Percentiles rank a stretch among this genome's conserved stretches.
Conservation (phyloP, 2,888 invertebrate species). For the Dermolepida albohirtum region DNA sequence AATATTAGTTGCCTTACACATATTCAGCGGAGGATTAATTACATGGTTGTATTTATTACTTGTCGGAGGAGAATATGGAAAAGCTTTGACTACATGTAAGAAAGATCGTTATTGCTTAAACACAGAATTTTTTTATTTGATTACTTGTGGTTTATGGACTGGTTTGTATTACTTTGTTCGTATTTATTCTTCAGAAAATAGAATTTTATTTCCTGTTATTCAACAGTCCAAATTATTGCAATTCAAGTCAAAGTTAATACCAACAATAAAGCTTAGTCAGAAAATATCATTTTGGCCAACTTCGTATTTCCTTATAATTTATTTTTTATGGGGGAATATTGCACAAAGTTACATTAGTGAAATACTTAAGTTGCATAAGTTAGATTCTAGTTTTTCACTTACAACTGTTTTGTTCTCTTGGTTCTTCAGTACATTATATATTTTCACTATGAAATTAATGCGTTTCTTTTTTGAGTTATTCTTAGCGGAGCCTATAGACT, state of each 20-base stretch:
- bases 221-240: constrained; percentile 77
- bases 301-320: constrained; percentile 71
- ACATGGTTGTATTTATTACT: constrained; percentile 78
- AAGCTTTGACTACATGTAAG: constrained; percentile 67
- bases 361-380: constrained; percentile 68
- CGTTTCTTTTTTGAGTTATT: constrained; percentile 77
- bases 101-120: constrained; percentile 70
- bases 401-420: constrained; percentile 72
- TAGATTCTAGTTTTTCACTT: constrained; percentile 64
- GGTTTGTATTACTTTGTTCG: constrained; percentile 73
- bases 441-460: constrained; percentile 78
- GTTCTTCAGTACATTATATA: constrained; percentile 77
- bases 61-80: constrained; percentile 71
- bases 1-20: constrained; percentile 70
- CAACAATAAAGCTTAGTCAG: constrained; percentile 71
- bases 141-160: constrained; percentile 76
- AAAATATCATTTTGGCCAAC: constrained; percentile 73
- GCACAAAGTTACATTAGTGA: constrained; percentile 68
- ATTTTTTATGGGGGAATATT: constrained; percentile 72
- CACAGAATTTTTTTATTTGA: constrained; percentile 75
- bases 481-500: constrained; percentile 77
- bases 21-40: constrained; percentile 74
- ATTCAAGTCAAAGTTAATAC: constrained; percentile 71
- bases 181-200: constrained; percentile 69
- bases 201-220: constrained; percentile 76